Evolutionary conservation across 64 coral and sea anemone species (phyloP).

Genomic region (Acropora tenuis): DNA sequence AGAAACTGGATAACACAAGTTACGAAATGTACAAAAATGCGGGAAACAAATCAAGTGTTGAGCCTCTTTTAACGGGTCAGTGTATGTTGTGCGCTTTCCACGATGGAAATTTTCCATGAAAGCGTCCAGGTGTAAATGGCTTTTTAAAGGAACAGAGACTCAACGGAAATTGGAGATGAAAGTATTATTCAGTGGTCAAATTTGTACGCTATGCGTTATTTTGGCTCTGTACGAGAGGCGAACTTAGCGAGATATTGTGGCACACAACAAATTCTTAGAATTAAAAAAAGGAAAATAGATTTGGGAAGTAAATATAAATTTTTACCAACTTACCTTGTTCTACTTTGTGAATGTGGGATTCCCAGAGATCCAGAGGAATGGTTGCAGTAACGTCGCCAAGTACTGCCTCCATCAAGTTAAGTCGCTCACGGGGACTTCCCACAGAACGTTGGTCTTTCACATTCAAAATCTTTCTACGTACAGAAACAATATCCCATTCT

Average conservation of each 20-base stretch:
- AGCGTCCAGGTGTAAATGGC: neutral
- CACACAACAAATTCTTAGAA: neutral
- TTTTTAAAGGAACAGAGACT: slow-evolving; percentile 17
- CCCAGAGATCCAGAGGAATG: slow-evolving; percentile 67
- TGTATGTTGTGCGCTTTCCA: slow-evolving; percentile 11
- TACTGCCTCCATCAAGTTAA: slow-evolving; percentile 47
- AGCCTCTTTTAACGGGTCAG: neutral
- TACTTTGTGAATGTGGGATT: slow-evolving; percentile 49
- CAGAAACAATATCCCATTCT: slow-evolving; percentile 56
- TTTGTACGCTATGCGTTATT: neutral
- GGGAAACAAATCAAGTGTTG: slow-evolving; percentile 8
- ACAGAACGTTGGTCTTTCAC: slow-evolving; percentile 25
- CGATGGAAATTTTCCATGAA: neutral
- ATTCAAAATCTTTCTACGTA: slow-evolving; percentile 41
- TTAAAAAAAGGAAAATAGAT: slow-evolving; percentile 25
- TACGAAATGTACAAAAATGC: slow-evolving; percentile 24
- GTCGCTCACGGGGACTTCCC: slow-evolving; percentile 53
- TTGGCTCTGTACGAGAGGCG: neutral
- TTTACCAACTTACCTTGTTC: slow-evolving; percentile 47
- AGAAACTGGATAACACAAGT: slow-evolving; percentile 28
- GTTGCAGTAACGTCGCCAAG: slow-evolving; percentile 35
- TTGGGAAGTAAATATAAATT: slow-evolving; percentile 25
- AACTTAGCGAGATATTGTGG: neutral
- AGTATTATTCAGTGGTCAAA: neutral
- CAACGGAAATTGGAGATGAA: neutral